Evolutionary conservation across 1,140 invertebrate genomes (phyloP).

Genomic region (Condylostylus longicornis): DNA sequence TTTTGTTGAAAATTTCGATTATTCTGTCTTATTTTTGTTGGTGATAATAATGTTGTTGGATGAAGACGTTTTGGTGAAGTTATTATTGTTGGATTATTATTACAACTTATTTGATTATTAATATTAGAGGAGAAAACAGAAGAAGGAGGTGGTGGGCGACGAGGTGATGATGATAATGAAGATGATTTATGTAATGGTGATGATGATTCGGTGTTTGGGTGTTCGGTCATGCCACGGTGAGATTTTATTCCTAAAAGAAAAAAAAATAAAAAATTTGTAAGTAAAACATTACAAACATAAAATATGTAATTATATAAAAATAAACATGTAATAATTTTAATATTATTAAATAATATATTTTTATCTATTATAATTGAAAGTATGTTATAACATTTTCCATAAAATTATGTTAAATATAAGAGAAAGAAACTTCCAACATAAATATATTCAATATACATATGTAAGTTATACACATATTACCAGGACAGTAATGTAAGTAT

Average conservation of each 20-base stretch:
- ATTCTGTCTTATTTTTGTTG: slow-evolving; percentile 6
- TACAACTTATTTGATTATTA: slow-evolving; percentile 11
- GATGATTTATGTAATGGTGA: slow-evolving; percentile 8
- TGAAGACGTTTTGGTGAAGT: slow-evolving; percentile 9
- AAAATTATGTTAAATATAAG: background rate
- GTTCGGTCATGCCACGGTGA: slow-evolving; percentile 33
- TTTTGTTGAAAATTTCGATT: too few relatives aligned
- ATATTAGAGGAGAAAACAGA: slow-evolving; percentile 13
- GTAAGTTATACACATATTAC: too few relatives aligned
- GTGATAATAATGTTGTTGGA: slow-evolving; percentile 6
- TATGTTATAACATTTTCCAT: background rate
- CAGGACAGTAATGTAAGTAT: too few relatives aligned
- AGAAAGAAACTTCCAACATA: slow-evolving; percentile 3
- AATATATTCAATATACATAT: slow-evolving; percentile 30
- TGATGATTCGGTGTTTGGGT: slow-evolving; percentile 26
- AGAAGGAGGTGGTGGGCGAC: slow-evolving; percentile 11
- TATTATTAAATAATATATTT: background rate
- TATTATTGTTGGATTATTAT: slow-evolving; percentile 16
- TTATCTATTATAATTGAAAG: background rate
- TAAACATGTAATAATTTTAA: background rate
- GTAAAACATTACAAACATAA: too few relatives aligned
- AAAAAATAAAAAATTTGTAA: slow-evolving; percentile 1
- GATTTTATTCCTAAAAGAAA: slow-evolving; percentile 24
- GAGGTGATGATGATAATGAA: slow-evolving; percentile 11
- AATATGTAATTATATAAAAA: background rate